phyloP scores from a whole-genome alignment of 2,797 vertebrate species.

The Caiman crocodilus region DNA sequence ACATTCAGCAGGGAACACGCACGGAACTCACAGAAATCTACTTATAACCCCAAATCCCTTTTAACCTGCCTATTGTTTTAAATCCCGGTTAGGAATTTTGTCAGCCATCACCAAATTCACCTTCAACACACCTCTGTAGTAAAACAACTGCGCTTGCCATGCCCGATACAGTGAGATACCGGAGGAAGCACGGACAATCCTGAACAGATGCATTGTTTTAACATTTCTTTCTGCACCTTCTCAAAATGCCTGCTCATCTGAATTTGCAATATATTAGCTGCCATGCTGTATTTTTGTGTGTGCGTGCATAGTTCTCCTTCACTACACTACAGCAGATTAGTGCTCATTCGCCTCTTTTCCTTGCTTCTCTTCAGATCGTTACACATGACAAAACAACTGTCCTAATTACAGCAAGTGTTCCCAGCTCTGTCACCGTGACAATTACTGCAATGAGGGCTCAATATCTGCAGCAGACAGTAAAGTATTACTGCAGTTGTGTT shows the following conservation, averaged over 20 bases:
- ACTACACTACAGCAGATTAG: constrained; percentile 65
- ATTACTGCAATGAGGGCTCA: constrained; percentile 78
- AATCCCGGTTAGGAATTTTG: neutral
- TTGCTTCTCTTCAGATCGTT: constrained; percentile 80
- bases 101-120: neutral
- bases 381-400: constrained; percentile 82
- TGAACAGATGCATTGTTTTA: constrained; percentile 62
- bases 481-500: constrained; percentile 77
- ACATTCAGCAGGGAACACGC: neutral
- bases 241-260: constrained; percentile 61
- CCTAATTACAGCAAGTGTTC: constrained; percentile 80
- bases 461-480: constrained; percentile 74
- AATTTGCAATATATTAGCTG: constrained; percentile 45
- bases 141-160: constrained; percentile 48
- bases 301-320: constrained; percentile 43
- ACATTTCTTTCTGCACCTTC: constrained; percentile 62
- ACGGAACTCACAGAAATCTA: neutral
- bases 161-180: constrained; percentile 41
- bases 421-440: constrained; percentile 79
- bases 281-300: constrained; percentile 8
- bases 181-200: constrained; percentile 39
- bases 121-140: neutral
- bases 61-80: neutral
- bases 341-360: constrained; percentile 74
- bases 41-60: neutral